Percentiles rank a stretch among this genome's conserved stretches.
These are phyloP conservation scores for Pachypsylla venusta DNA, from an alignment of 1,140 invertebrate species.

Conservation along the genomic window DNA sequence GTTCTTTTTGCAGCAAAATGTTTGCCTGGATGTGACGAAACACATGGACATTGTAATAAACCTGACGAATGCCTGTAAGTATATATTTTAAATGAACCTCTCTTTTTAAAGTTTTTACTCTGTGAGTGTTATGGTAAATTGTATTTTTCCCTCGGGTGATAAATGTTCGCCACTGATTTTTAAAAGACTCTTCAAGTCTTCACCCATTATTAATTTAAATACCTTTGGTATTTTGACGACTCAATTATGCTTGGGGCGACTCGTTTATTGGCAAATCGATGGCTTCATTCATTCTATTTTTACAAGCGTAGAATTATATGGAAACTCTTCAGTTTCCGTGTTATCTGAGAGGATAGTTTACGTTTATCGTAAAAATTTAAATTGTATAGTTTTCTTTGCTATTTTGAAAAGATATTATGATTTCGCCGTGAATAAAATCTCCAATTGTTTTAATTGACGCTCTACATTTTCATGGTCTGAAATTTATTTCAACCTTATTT, in stretches of 20 bases:
- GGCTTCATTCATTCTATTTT: too few species aligned
- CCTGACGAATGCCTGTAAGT: constrained; percentile 95
- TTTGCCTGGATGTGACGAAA: constrained; percentile 70
- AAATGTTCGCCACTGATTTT: too few species aligned
- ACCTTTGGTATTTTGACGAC: background rate
- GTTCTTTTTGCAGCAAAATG: constrained; percentile 74
- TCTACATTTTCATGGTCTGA: background rate
- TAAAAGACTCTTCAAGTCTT: too few species aligned
- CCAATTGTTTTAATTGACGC: background rate
- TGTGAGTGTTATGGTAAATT: too few species aligned
- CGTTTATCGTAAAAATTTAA: background rate
- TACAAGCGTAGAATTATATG: too few species aligned
- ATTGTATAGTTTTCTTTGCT: background rate
- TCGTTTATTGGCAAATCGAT: too few species aligned
- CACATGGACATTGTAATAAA: constrained; percentile 77
- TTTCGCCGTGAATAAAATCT: background rate
- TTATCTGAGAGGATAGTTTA: background rate
- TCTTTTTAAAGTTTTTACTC: background rate
- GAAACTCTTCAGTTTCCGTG: background rate
- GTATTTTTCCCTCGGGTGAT: too few species aligned
- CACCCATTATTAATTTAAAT: constrained; percentile 10
- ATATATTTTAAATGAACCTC: constrained; percentile 24
- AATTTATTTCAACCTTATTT: background rate
- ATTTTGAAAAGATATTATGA: background rate
- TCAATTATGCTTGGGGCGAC: background rate